Evolutionary conservation across 2,113 vertebrate species (phyloP).

Genomic region (Dolichallabes microphthalmus): DNA sequence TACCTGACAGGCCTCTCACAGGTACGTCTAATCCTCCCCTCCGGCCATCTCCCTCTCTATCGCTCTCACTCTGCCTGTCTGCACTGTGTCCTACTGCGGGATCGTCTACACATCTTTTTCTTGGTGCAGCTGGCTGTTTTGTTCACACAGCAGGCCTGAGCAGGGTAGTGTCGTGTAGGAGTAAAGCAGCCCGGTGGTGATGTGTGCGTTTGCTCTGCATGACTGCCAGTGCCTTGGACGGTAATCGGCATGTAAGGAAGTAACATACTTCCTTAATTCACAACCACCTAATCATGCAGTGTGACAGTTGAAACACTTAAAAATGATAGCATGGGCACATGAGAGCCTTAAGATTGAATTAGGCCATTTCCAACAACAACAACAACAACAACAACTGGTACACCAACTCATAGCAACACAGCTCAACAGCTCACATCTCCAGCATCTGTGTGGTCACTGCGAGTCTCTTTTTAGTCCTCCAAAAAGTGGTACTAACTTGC

Average conservation of each 20-base stretch:
- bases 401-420: background rate
- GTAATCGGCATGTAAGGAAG: background rate
- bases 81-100: constrained; percentile 22
- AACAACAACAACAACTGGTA: background rate
- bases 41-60: constrained; percentile 40
- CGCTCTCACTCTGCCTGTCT: constrained; percentile 32
- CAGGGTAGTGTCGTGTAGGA: constrained; percentile 8
- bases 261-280: background rate
- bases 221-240: background rate
- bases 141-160: constrained; percentile 16
- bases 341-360: background rate
- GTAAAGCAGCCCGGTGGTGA: constrained; percentile 9
- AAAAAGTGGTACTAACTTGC: background rate
- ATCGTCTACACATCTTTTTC: constrained; percentile 40
- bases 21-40: constrained; percentile 59
- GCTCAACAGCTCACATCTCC: background rate
- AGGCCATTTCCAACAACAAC: background rate
- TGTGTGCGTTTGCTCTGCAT: background rate
- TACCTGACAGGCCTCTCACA: constrained; percentile 63
- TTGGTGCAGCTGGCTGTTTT: constrained; percentile 26
- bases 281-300: background rate
- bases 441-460: background rate
- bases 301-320: background rate
- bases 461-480: background rate
- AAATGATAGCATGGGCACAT: background rate